phyloP scores from a whole-genome alignment of 1,140 invertebrate species.

The Drosophila nikananu region DNA sequence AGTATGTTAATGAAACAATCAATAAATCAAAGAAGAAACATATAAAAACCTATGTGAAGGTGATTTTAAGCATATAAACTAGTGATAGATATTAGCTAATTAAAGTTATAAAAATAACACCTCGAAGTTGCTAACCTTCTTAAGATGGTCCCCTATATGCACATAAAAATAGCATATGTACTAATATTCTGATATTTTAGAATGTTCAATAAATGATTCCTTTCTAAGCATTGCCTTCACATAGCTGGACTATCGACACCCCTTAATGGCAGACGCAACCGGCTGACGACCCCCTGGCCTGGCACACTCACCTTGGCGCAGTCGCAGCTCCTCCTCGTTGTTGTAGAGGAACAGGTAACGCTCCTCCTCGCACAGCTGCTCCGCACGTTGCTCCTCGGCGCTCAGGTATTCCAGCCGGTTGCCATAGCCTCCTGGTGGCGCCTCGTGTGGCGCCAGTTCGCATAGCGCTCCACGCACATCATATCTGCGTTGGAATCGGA shows the following conservation, averaged over 20 bases:
- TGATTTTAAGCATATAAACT: no score
- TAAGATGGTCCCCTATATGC: no score
- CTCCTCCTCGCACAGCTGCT: conserved; percentile 96
- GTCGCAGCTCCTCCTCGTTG: conserved; percentile 93
- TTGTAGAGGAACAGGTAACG: conserved; percentile 94
- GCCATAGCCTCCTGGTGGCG: conserved; percentile 90
- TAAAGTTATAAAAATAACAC: no score
- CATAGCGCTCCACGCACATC: conserved; percentile 96
- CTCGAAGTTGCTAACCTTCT: neutral
- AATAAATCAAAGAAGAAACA: neutral
- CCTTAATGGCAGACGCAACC: conserved; percentile 6
- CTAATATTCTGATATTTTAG: neutral
- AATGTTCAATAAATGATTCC: neutral
- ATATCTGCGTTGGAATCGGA: conserved; percentile 89
- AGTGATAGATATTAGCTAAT: neutral
- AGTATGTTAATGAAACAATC: no score
- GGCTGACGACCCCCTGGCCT: neutral
- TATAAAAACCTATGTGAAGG: neutral
- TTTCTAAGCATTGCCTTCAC: neutral
- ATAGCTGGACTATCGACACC: conserved; percentile 7
- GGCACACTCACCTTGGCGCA: conserved; percentile 90
- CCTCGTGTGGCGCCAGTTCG: conserved; percentile 91
- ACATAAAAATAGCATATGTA: neutral
- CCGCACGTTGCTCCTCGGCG: conserved; percentile 92
- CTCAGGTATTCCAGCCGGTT: conserved; percentile 89